Percentiles rank a stretch among this genome's conserved stretches.
phyloP scores from a whole-genome alignment of 2,113 vertebrate species.

The Paedocypris sp. region DNA sequence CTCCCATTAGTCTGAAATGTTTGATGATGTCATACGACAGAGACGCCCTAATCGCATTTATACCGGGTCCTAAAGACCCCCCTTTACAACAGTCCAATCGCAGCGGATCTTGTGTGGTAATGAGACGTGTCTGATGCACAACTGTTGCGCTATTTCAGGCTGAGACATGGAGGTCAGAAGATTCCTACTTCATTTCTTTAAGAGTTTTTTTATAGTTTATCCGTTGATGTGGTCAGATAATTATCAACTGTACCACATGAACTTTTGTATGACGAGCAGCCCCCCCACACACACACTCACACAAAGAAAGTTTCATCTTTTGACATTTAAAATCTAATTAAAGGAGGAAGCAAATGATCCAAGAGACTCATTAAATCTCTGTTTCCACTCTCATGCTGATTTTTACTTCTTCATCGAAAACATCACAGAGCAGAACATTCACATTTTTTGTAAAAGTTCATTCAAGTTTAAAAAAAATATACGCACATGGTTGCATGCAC shows the following conservation, averaged over 20 bases:
- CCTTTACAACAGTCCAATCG: not conserved
- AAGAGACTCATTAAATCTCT: slow-evolving; percentile 24
- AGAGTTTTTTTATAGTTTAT: not conserved
- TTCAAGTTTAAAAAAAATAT: too few relatives aligned
- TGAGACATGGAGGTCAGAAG: not conserved
- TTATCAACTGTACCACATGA: slow-evolving; percentile 1
- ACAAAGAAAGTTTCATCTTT: slow-evolving; percentile 31
- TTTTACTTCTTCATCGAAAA: not conserved
- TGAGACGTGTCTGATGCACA: not conserved
- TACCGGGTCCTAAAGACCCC: not conserved
- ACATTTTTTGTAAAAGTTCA: too few relatives aligned
- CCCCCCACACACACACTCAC: slow-evolving; percentile 7
- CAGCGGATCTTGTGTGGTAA: too few relatives aligned
- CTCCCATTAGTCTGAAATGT: not conserved
- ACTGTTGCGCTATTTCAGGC: slow-evolving; percentile 12
- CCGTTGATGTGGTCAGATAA: slow-evolving; percentile 1
- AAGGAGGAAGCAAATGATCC: slow-evolving; percentile 41
- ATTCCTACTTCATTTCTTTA: not conserved
- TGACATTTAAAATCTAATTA: slow-evolving; percentile 62
- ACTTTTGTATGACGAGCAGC: not conserved
- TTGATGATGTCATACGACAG: not conserved
- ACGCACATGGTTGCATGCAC: too few relatives aligned
- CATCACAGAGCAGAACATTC: too few relatives aligned
- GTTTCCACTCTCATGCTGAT: slow-evolving; percentile 1
- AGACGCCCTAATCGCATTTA: not conserved